Evolutionary conservation across 2,113 vertebrate genomes (phyloP), one percentile per base, ranked within the genome.

Genomic region (Hydropotes inermis): DNA sequence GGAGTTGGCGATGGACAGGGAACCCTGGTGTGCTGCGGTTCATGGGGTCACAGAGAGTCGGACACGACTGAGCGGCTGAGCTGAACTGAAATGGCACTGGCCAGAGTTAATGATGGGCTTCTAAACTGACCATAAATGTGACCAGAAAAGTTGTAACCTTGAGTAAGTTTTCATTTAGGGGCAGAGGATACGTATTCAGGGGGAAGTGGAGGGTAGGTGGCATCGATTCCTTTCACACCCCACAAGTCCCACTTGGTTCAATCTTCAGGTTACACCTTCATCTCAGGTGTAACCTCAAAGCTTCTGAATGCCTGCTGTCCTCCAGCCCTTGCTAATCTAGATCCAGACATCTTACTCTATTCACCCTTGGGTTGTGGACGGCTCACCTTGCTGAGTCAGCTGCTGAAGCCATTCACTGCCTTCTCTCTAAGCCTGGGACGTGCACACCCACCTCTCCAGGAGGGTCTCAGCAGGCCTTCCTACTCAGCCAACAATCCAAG

Each of bases 31-130:
- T 36, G 64, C 9, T 70, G 17, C 4, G 11, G 17, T 70, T 9
- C 9, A 36, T 21, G 64, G n/a, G 17, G n/a, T 23, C 9, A 1
- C 64, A 70, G 36, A 36, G 64, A 70, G 64, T 70, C 2, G 0
- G 64, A 70, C 64, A 11, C 1, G 0, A 21, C n/a, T 70, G n/a
- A 70, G n/a, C 9, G 0, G 6, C n/a, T 70, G n/a, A 5, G 21
- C n/a, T 70, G n/a, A 36, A 70, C n/a, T 70, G 64, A 70, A 67
- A 21, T 11, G 28, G 76, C 45, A 78, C 27, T 81, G 45, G 28
- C 11, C 16, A 50, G 9, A 81, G 6, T 50, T 30, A 19, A 33
- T 50, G 45, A 33, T 6, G 16, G 19, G 78, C 28, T 81, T 50
- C 11, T 19, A 81, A 30, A 33, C 16, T 33, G 45, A 50, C 45